Evolutionary conservation across 1,140 invertebrate genomes (phyloP), one percentile per base, ranked within the genome.

Genomic region (Scaptomyza pallida): DNA sequence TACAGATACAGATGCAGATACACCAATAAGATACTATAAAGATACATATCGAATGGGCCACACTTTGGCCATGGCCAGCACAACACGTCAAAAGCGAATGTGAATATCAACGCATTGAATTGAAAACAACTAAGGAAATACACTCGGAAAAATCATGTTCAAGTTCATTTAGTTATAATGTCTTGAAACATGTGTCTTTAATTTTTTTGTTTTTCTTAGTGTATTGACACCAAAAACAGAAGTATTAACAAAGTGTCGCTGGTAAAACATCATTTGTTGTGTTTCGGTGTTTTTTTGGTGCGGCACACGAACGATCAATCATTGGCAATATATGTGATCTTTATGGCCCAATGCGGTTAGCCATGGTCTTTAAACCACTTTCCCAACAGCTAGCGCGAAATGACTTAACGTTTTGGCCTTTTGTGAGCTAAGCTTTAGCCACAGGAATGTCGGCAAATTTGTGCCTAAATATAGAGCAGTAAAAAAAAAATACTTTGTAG

Each of bases 281-380:
- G n/a, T n/a, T n/a, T n/a, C n/a, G n/a, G n/a, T n/a, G n/a, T n/a
- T 63, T 55, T 60, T 64, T 64, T 75, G 44, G 21, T 75, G 63
- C 60, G 72, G 60, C 76, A 68, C 72, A 80, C 72, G 77, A 86
- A 67, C 81, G 57, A 85, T 85, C 81, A 85, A 85, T 85, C 81
- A 82, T n/a, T n/a, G n/a, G 43, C 50, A 15, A 44, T 56, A 78
- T 65, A 71, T 54, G 80, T 62, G 60, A 30, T 44, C 40, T 23
- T 54, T 52, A 41, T 33, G 23, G 50, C n/a, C 41, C 9, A 64
- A 30, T 72, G 35, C 45, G 50, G 52, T 68, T 80, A 70, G 63
- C 76, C 76, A 62, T 71, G 80, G 80, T 80, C 69, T 80, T 45
- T 55, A 44, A 71, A 67, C 70, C 59, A 67, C 65, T 74, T 78